A percentile compares a stretch with the other conserved stretches of the same genome.
Conservation (phyloP, 2,888 invertebrate species). For the Hipparchia semele region DNA sequence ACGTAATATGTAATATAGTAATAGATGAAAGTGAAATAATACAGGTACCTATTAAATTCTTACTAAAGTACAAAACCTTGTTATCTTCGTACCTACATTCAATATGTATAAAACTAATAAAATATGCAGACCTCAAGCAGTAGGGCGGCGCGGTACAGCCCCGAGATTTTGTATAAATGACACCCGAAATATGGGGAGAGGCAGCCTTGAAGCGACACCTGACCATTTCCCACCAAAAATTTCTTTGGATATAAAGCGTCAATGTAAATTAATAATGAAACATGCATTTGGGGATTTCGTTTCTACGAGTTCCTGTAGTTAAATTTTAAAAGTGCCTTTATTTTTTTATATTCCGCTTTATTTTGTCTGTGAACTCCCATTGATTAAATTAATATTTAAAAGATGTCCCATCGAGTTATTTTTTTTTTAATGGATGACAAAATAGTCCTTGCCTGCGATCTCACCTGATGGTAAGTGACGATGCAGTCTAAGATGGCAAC, state of each 20-base stretch:
- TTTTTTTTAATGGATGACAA: too few species aligned
- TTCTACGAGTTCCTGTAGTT: neutral
- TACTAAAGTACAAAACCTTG: neutral
- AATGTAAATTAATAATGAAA: conserved; percentile 15
- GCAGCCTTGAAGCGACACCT: conserved; percentile 17
- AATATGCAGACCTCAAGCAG: conserved; percentile 16
- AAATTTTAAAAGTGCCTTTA: neutral
- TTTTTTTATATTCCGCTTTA: neutral
- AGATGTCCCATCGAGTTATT: too few species aligned
- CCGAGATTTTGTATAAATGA: conserved; percentile 8
- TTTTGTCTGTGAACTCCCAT: neutral
- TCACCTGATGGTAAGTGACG: too few species aligned
- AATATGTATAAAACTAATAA: conserved; percentile 12
- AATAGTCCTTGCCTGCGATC: too few species aligned
- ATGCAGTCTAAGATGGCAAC: too few species aligned
- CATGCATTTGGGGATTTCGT: conserved; percentile 4
- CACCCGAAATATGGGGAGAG: conserved; percentile 15
- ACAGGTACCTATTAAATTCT: conserved; percentile 2
- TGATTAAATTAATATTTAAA: neutral
- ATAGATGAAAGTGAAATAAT: neutral
- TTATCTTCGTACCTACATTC: neutral
- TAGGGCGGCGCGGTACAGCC: neutral
- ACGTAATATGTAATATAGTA: too few species aligned
- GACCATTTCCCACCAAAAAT: conserved; percentile 15
- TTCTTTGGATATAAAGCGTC: conserved; percentile 14